Evolutionary conservation across 1,140 invertebrate genomes (phyloP).

Genomic region (Hermetia illucens): DNA sequence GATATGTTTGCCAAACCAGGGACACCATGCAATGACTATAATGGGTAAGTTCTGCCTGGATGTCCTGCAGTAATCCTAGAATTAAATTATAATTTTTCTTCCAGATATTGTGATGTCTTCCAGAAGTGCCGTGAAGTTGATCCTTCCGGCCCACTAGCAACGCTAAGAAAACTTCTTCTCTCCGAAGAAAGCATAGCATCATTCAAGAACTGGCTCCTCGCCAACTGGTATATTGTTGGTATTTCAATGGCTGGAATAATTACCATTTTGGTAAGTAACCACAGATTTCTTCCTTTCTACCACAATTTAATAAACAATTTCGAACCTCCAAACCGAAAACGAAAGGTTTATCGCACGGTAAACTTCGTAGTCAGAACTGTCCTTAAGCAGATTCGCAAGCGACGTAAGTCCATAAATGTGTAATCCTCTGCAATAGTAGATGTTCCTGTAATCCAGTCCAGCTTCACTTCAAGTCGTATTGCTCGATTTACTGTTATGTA

Average conservation of each 20-base stretch:
- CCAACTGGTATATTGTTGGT: constrained; percentile 74
- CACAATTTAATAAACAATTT: too few relatives aligned
- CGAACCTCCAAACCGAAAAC: too few relatives aligned
- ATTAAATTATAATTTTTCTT: constrained; percentile 6
- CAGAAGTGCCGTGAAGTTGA: constrained; percentile 92
- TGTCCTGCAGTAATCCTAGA: too few relatives aligned
- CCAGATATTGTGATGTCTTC: constrained; percentile 93
- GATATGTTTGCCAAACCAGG: constrained; percentile 88
- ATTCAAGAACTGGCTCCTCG: constrained; percentile 68
- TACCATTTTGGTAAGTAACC: constrained; percentile 53
- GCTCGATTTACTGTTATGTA: too few relatives aligned
- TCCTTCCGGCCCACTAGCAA: constrained; percentile 87
- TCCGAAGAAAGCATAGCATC: constrained; percentile 80
- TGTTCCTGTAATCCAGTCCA: too few relatives aligned
- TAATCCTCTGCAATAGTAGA: too few relatives aligned
- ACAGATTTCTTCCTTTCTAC: not conserved
- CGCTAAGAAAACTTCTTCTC: constrained; percentile 68
- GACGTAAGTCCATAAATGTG: too few relatives aligned
- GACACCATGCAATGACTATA: constrained; percentile 95
- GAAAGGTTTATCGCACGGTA: too few relatives aligned
- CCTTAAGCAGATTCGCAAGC: too few relatives aligned
- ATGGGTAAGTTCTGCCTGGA: constrained; percentile 58
- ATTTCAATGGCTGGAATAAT: constrained; percentile 59
- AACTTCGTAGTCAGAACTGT: too few relatives aligned
- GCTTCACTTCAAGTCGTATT: too few relatives aligned